A percentile compares a stretch with the other conserved stretches of the same genome.
Conservation (phyloP, 2,797 vertebrate species). For the Phalloptychus januarius region DNA sequence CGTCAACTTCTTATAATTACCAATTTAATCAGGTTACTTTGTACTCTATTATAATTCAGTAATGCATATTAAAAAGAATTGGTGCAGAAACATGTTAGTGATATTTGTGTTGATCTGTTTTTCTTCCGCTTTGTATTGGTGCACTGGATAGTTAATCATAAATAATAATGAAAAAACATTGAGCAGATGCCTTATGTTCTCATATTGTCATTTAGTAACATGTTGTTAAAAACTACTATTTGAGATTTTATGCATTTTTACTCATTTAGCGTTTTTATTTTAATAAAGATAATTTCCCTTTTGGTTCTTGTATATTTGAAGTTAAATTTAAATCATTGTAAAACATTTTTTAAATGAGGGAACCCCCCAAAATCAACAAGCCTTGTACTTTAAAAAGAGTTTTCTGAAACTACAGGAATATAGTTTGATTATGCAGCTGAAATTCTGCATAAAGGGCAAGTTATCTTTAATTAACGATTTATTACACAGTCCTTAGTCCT, state of each 20-base stretch:
- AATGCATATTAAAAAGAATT: background rate
- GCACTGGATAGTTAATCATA: too few species aligned
- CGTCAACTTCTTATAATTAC: background rate
- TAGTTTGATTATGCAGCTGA: background rate
- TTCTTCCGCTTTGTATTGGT: too few species aligned
- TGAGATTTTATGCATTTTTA: background rate
- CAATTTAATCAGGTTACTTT: background rate
- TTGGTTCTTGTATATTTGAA: background rate
- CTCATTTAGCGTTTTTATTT: background rate
- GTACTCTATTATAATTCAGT: background rate
- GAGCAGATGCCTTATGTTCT: too few species aligned
- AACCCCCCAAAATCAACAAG: background rate
- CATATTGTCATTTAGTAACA: background rate
- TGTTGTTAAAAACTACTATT: background rate
- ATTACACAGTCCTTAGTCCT: background rate
- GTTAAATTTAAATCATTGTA: background rate
- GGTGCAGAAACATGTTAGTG: background rate
- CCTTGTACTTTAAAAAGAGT: background rate
- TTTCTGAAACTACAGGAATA: background rate
- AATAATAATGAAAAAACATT: too few species aligned
- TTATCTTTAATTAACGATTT: background rate
- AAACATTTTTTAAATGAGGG: background rate
- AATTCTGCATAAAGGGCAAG: background rate
- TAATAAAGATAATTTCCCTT: too few species aligned
- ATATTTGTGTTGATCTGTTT: background rate